phyloP scores from a whole-genome alignment of 2,797 vertebrate species.

The Bradypodion pumilum region DNA sequence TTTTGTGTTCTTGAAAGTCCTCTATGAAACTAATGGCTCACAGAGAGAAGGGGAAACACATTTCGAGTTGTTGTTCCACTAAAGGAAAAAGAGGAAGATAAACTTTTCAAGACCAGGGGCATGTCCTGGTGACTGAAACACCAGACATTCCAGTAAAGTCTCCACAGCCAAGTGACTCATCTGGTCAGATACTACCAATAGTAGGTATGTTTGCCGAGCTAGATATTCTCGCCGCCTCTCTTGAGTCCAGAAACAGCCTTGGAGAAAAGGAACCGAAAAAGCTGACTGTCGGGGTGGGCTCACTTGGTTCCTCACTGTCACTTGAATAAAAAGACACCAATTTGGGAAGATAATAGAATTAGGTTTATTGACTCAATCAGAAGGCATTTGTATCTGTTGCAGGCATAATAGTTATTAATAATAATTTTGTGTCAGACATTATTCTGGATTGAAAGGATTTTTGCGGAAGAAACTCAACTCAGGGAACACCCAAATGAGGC shows the following conservation, averaged over 20 bases:
- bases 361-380: no score
- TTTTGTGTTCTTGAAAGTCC: conserved; percentile 4
- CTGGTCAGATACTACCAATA: conserved; percentile 31
- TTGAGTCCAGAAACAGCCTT: conserved; percentile 24
- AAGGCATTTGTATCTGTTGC: no score
- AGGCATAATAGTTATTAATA: not conserved
- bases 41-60: not conserved
- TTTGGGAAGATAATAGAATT: no score
- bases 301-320: conserved; percentile 68
- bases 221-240: not conserved
- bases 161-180: conserved; percentile 52
- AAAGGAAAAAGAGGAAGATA: not conserved
- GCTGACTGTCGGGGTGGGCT: conserved; percentile 62
- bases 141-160: conserved; percentile 60
- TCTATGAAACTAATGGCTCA: conserved; percentile 27
- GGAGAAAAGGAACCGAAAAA: conserved; percentile 70
- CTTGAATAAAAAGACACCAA: conserved; percentile 53
- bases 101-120: conserved; percentile 15
- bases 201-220: conserved; percentile 19
- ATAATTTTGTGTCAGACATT: no score
- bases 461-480: no score
- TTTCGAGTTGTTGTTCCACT: conserved; percentile 13
- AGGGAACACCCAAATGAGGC: no score
- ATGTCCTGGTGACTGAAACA: conserved; percentile 57
- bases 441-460: no score